Conservation (phyloP, 2,888 invertebrate genomes). For the Drosophila barbarae region DNA sequence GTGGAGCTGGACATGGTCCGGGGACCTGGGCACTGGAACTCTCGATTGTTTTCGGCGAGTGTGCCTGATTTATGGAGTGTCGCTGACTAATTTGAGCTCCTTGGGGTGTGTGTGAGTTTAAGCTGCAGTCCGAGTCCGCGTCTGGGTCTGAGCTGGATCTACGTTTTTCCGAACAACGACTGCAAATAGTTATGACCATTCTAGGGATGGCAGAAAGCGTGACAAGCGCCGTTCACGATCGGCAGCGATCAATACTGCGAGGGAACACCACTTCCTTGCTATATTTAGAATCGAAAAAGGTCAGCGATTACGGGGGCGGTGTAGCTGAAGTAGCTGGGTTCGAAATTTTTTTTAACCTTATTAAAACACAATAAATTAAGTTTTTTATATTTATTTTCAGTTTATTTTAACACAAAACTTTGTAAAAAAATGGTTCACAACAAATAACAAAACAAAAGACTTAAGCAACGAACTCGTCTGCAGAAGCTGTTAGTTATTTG, state of each 20-base stretch:
- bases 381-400: background rate
- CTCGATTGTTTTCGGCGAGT: constrained; percentile 38
- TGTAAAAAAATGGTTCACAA: too few relatives aligned
- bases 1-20: constrained; percentile 26
- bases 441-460: constrained; percentile 38
- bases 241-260: background rate
- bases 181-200: constrained; percentile 24
- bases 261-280: constrained; percentile 8
- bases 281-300: constrained; percentile 31
- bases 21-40: constrained; percentile 19
- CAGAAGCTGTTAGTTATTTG: too few relatives aligned
- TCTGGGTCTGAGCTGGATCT: background rate
- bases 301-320: constrained; percentile 17
- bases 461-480: constrained; percentile 42
- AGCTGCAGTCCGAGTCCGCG: background rate
- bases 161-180: background rate
- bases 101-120: constrained; percentile 26
- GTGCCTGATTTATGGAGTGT: constrained; percentile 70
- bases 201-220: constrained; percentile 34
- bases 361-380: too few relatives aligned
- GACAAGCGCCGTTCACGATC: constrained; percentile 23
- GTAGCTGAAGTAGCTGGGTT: background rate
- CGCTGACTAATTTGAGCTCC: constrained; percentile 69
- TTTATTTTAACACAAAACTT: too few relatives aligned
- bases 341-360: background rate